Percentiles rank a stretch among this genome's conserved stretches.
Conservation (phyloP, 1,140 invertebrate genomes). For the Nymphalis io region DNA sequence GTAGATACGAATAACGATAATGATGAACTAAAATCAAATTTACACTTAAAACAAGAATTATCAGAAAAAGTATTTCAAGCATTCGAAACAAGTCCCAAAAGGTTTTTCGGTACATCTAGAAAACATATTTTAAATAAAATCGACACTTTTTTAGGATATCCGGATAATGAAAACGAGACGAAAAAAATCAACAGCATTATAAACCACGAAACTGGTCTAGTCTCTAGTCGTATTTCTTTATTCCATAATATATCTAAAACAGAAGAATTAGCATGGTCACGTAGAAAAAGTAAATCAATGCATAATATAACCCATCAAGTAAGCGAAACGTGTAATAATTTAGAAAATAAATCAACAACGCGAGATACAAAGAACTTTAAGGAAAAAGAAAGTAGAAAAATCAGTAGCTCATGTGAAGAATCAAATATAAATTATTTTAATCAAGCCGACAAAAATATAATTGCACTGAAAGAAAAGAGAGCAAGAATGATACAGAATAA, state of each 20-base stretch:
- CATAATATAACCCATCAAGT: constrained; percentile 52
- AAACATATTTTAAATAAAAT: constrained; percentile 75
- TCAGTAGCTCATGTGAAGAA: background rate
- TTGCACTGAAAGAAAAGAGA: constrained; percentile 27
- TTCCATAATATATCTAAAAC: constrained; percentile 68
- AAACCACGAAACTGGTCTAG: constrained; percentile 65
- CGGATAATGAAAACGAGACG: constrained; percentile 45
- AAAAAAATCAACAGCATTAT: constrained; percentile 39
- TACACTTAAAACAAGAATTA: constrained; percentile 62
- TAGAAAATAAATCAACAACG: constrained; percentile 24
- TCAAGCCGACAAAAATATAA: constrained; percentile 11
- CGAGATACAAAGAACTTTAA: background rate
- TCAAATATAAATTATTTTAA: constrained; percentile 1
- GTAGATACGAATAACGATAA: constrained; percentile 19
- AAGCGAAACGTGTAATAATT: constrained; percentile 35
- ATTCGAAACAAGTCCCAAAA: constrained; percentile 76
- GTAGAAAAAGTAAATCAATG: constrained; percentile 56
- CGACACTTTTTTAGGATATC: constrained; percentile 68
- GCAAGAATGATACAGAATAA: constrained; percentile 9
- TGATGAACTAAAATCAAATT: constrained; percentile 33
- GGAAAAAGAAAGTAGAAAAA: background rate
- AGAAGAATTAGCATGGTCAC: constrained; percentile 54
- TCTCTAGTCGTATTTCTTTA: constrained; percentile 74
- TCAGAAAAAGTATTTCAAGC: constrained; percentile 75
- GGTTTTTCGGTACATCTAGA: constrained; percentile 74